Evolutionary conservation across 37 sponge, comb jelly and placozoan genomes (phyloP).

Genomic region (Lycopodina hypogea): DNA sequence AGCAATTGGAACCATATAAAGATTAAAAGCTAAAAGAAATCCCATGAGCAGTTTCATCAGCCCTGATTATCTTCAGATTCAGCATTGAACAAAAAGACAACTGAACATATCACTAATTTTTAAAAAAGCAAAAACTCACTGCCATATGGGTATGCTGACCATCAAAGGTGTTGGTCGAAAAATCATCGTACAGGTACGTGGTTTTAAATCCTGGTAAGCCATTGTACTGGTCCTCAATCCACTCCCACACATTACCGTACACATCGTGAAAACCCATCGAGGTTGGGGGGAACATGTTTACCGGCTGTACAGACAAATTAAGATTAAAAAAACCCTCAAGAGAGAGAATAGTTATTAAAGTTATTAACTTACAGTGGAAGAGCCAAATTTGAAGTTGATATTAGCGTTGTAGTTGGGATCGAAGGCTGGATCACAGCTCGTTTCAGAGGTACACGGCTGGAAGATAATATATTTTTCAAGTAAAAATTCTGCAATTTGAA

Average conservation of each 20-base stretch:
- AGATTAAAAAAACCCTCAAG: not conserved
- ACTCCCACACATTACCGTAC: constrained; percentile 93
- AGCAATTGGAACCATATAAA: no score
- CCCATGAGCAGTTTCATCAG: no score
- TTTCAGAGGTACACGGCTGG: constrained; percentile 35
- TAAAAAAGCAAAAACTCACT: constrained; percentile 51
- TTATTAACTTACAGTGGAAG: constrained; percentile 61
- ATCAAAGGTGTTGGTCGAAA: constrained; percentile 85
- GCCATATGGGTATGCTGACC: constrained; percentile 80
- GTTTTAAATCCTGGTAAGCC: constrained; percentile 79
- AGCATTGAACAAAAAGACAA: no score
- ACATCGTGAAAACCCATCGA: constrained; percentile 77
- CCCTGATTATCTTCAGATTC: no score
- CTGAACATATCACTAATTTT: no score
- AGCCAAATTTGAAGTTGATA: constrained; percentile 75
- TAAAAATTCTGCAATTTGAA: not conserved
- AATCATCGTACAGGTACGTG: constrained; percentile 82
- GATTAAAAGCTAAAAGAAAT: no score
- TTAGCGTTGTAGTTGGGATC: constrained; percentile 40
- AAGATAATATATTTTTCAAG: not conserved
- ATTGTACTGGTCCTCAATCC: constrained; percentile 91
- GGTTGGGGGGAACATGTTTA: constrained; percentile 71
- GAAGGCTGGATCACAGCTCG: constrained; percentile 58
- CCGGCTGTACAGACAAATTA: constrained; percentile 51
- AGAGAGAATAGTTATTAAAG: not conserved